phyloP scores from a whole-genome alignment of 1,140 invertebrate species.

The Drosophila lacteicornis region DNA sequence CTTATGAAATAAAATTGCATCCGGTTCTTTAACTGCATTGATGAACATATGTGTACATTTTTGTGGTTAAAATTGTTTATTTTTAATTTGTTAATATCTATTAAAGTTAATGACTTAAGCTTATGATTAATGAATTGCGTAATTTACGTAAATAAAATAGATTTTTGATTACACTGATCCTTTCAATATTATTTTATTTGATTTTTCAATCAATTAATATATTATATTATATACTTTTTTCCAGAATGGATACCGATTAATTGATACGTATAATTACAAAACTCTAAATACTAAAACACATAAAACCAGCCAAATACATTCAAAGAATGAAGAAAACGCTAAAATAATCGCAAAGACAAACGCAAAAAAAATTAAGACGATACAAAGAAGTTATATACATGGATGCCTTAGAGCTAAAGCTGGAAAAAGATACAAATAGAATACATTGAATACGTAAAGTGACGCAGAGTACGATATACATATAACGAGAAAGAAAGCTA shows the following conservation, averaged over 20 bases:
- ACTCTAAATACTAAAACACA: slow-evolving; percentile 33
- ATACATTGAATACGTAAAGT: slow-evolving; percentile 27
- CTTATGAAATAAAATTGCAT: not conserved
- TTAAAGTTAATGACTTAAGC: slow-evolving; percentile 79
- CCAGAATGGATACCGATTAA: slow-evolving; percentile 4
- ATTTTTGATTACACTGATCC: slow-evolving; percentile 34
- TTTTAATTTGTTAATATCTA: slow-evolving; percentile 70
- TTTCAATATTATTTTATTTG: slow-evolving; percentile 19
- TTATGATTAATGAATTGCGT: slow-evolving; percentile 66
- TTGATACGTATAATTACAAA: slow-evolving; percentile 36
- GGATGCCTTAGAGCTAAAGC: slow-evolving; percentile 26
- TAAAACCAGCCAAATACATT: slow-evolving; percentile 19
- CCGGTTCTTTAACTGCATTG: too few relatives aligned
- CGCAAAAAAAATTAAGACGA: slow-evolving; percentile 37
- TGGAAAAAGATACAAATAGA: slow-evolving; percentile 30
- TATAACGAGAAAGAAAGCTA: too few relatives aligned
- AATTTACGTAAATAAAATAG: slow-evolving; percentile 29
- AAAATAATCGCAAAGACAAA: slow-evolving; percentile 32
- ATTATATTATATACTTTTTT: slow-evolving; percentile 5
- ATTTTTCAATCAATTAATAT: slow-evolving; percentile 37
- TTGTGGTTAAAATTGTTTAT: slow-evolving; percentile 36
- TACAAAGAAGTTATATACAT: slow-evolving; percentile 64
- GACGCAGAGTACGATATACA: slow-evolving; percentile 22
- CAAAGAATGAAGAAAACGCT: slow-evolving; percentile 4
- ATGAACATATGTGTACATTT: not conserved